Conservation (phyloP, 2,888 invertebrate genomes). For the Rhabditophanes sp. region DNA sequence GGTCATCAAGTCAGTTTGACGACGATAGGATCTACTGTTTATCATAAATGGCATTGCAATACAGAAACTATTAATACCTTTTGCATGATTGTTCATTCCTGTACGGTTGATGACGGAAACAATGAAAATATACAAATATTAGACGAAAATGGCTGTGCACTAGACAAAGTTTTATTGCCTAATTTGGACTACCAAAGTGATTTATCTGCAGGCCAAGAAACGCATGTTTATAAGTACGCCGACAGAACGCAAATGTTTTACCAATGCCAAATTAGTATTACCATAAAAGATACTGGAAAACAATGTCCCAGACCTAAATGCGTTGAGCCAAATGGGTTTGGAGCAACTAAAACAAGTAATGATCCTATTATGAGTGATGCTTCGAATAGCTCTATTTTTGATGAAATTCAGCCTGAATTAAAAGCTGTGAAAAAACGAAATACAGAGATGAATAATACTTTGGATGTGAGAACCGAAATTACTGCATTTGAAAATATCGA, state of each 20-base stretch:
- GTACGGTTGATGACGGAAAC: slow-evolving; percentile 42
- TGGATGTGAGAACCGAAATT: slow-evolving; percentile 40
- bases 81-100: slow-evolving; percentile 42
- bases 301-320: slow-evolving; percentile 38
- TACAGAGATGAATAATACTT: slow-evolving; percentile 21
- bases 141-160: slow-evolving; percentile 41
- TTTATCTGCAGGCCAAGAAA: slow-evolving; percentile 42
- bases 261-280: slow-evolving; percentile 42
- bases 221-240: slow-evolving; percentile 44
- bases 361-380: slow-evolving; percentile 9
- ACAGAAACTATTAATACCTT: slow-evolving; percentile 42
- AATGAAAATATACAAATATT: slow-evolving; percentile 41
- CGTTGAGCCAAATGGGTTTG: slow-evolving; percentile 36
- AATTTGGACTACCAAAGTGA: slow-evolving; percentile 44
- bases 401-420: slow-evolving; percentile 7
- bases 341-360: slow-evolving; percentile 22
- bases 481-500: slow-evolving; percentile 32
- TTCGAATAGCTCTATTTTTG: slow-evolving; percentile 9
- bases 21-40: slow-evolving; percentile 41
- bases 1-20: slow-evolving; percentile 42
- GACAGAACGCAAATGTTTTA: slow-evolving; percentile 42
- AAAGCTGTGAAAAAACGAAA: slow-evolving; percentile 24
- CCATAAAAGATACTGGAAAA: slow-evolving; percentile 38
- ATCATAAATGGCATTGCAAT: slow-evolving; percentile 43
- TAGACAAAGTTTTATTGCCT: slow-evolving; percentile 41